These are phyloP conservation scores for Drosophila hydei DNA, from an alignment of 1,140 invertebrate species.

Conservation along the genomic window DNA sequence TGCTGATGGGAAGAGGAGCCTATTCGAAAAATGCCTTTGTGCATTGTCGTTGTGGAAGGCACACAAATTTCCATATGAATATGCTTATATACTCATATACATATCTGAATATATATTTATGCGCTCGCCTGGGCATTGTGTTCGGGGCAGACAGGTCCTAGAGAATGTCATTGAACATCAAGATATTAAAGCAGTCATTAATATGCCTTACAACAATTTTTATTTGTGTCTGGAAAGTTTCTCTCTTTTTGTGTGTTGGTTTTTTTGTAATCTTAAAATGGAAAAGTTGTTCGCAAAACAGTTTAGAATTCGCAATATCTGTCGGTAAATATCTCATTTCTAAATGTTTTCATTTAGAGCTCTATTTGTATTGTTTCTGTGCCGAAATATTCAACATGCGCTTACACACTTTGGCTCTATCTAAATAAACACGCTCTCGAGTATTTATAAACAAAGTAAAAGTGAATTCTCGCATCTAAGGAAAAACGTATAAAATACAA, in stretches of 20 bases:
- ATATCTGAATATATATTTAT: constrained; percentile 14
- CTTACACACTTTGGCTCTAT: constrained; percentile 65
- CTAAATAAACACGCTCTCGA: constrained; percentile 74
- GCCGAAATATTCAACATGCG: constrained; percentile 42
- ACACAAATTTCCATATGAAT: constrained; percentile 13
- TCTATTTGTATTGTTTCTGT: constrained; percentile 20
- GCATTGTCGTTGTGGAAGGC: constrained; percentile 14
- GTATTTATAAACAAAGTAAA: constrained; percentile 59
- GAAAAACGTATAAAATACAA: constrained; percentile 33
- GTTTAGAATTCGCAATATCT: constrained; percentile 4
- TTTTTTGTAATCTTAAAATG: constrained; percentile 1
- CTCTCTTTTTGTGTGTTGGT: background rate
- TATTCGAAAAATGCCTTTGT: constrained; percentile 32
- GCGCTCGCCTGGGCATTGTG: constrained; percentile 26
- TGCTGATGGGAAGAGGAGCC: background rate
- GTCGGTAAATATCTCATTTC: constrained; percentile 4
- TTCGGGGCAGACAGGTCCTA: constrained; percentile 46
- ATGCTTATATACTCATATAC: constrained; percentile 13
- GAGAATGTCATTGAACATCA: constrained; percentile 75
- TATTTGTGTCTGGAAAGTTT: constrained; percentile 22
- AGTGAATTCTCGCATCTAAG: constrained; percentile 37
- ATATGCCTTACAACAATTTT: constrained; percentile 48
- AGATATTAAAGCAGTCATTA: constrained; percentile 66
- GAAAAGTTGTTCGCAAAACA: background rate
- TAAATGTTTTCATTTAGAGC: background rate